These are phyloP conservation scores for Suncus etruscus DNA, from an alignment of 2,113 vertebrate species.

Conservation along the genomic window DNA sequence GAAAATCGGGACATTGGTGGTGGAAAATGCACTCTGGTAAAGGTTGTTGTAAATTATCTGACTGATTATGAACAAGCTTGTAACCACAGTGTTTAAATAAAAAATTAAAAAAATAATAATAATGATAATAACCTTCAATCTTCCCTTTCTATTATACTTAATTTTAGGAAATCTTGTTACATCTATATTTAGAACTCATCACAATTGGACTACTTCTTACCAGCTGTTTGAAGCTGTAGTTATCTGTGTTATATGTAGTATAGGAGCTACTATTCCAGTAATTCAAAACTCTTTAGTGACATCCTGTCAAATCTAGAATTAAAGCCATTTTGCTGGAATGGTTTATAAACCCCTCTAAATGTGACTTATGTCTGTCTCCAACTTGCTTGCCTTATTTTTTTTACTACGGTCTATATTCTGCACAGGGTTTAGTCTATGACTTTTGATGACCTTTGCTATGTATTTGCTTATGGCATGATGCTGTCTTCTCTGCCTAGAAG, in stretches of 20 bases:
- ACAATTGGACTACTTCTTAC: background rate
- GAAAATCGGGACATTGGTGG: too few species aligned
- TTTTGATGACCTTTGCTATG: background rate
- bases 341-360: background rate
- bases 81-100: too few species aligned
- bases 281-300: background rate
- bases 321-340: background rate
- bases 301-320: background rate
- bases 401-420: background rate
- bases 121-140: background rate
- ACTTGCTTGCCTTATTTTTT: background rate
- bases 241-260: background rate
- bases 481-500: background rate
- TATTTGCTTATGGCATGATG: background rate
- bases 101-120: too few species aligned
- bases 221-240: background rate
- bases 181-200: background rate
- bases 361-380: background rate
- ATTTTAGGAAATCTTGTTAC: conserved; percentile 42
- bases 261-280: background rate
- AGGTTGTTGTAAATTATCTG: too few species aligned
- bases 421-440: background rate
- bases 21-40: too few species aligned
- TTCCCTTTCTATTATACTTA: background rate
- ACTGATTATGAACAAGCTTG: too few species aligned